phyloP scores from a whole-genome alignment of 2,888 invertebrate genomes.

The Keiferia lycopersicella region DNA sequence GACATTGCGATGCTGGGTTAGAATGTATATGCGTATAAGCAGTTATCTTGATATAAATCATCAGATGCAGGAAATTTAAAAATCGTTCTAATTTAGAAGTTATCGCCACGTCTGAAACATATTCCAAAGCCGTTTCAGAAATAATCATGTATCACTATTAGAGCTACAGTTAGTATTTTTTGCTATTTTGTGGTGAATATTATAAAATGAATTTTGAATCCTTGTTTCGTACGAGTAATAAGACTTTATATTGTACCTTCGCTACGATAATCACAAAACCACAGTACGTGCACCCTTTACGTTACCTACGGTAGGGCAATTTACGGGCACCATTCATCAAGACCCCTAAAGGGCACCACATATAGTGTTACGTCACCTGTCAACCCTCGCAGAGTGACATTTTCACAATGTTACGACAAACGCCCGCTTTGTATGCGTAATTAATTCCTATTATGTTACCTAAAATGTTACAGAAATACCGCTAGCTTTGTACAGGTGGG shows the following conservation, averaged over 20 bases:
- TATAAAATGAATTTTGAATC: no score
- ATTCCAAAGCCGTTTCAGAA: no score
- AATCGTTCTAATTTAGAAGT: no score
- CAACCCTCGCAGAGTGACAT: conserved; percentile 28
- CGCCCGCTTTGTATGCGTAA: conserved; percentile 58
- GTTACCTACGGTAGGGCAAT: conserved; percentile 24
- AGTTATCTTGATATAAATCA: no score
- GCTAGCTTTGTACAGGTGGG: neutral
- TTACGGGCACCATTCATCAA: conserved; percentile 27
- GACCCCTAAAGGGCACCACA: conserved; percentile 25
- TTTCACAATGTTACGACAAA: conserved; percentile 31
- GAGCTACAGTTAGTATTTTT: no score
- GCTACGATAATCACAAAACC: conserved; percentile 7
- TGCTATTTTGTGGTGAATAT: no score
- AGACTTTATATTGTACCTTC: neutral
- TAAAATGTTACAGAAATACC: conserved; percentile 17
- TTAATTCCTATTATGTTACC: conserved; percentile 46
- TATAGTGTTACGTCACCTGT: conserved; percentile 29
- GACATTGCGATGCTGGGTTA: no score
- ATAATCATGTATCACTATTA: no score
- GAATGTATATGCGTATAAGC: no score
- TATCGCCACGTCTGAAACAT: no score
- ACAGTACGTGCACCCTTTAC: neutral
- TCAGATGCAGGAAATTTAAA: no score
- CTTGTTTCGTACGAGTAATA: no score